phyloP scores from a whole-genome alignment of 2,113 vertebrate genomes.

The Crotalus viridis region DNA sequence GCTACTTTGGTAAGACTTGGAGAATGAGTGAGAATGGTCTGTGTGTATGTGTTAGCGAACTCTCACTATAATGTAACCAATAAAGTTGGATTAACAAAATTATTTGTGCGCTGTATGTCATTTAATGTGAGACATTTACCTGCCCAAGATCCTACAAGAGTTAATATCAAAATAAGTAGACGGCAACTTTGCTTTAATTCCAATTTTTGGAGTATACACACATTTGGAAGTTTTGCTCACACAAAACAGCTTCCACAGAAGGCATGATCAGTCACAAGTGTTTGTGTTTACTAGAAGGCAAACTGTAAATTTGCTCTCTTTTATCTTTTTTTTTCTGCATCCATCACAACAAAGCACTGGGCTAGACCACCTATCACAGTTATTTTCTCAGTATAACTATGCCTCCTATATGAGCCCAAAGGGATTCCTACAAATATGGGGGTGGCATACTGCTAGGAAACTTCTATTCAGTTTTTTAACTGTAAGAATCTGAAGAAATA shows the following conservation, averaged over 20 bases:
- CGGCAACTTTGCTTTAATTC: neutral
- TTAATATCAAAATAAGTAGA: neutral
- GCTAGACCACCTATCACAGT: neutral
- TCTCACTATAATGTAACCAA: neutral
- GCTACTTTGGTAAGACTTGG: neutral
- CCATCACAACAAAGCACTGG: neutral
- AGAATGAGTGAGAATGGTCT: neutral
- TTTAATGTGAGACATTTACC: neutral
- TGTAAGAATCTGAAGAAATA: neutral
- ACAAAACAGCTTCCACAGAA: neutral
- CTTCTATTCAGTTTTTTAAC: neutral
- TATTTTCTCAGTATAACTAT: neutral
- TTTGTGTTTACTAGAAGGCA: neutral
- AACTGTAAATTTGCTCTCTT: neutral
- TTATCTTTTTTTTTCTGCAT: neutral
- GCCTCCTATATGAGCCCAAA: neutral
- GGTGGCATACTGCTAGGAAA: neutral
- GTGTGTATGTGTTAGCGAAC: neutral
- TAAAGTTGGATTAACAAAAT: neutral
- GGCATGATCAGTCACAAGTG: neutral
- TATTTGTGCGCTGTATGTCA: neutral
- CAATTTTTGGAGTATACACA: neutral
- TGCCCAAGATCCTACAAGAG: neutral
- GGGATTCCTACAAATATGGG: neutral
- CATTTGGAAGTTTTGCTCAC: neutral